Evolutionary conservation across 2,113 vertebrate species (phyloP).

Genomic region (Geothlypis trichas): DNA sequence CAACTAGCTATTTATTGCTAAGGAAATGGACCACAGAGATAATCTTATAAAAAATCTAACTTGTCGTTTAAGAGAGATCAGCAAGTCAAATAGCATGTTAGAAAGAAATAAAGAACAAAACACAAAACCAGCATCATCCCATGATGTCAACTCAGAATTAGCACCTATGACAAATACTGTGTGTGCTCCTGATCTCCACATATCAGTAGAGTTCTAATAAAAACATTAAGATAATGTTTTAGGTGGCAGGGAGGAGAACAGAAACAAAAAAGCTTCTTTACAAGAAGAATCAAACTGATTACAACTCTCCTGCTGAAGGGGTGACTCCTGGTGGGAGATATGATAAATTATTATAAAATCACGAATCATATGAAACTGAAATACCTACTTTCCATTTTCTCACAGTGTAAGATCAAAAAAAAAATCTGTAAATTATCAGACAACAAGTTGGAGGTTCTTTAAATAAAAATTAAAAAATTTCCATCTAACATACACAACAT

Average conservation of each 20-base stretch:
- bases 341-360: background rate
- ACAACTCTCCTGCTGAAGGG: background rate
- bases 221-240: background rate
- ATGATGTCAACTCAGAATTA: background rate
- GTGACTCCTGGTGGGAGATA: background rate
- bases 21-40: background rate
- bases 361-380: background rate
- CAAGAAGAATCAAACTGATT: background rate
- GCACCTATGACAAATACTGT: background rate
- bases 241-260: background rate
- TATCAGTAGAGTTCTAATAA: background rate
- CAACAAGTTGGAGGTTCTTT: background rate
- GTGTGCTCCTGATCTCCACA: background rate
- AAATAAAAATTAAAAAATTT: background rate
- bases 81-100: background rate
- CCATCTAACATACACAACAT: background rate
- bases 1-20: background rate
- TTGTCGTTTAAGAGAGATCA: background rate
- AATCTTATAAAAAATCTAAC: background rate
- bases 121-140: background rate
- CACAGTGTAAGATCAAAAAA: background rate
- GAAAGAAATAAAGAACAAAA: background rate
- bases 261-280: background rate
- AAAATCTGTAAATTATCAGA: background rate
- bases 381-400: background rate